Percentiles rank a stretch among this genome's conserved stretches.
phyloP scores from a whole-genome alignment of 2,888 invertebrate genomes.

The Hydroisotoma schaefferi region DNA sequence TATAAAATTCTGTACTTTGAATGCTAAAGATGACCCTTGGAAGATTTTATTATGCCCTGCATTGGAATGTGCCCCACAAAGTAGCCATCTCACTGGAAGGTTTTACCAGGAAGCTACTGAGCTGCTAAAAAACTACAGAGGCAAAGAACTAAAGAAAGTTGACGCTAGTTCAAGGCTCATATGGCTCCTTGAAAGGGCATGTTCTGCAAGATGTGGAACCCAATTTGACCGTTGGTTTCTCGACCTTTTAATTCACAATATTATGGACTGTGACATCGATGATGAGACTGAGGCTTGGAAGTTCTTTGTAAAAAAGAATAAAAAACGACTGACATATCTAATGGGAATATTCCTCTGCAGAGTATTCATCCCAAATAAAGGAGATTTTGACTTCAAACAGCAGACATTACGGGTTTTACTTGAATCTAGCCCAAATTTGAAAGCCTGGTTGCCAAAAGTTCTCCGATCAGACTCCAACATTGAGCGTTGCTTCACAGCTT shows the following conservation, averaged over 20 bases:
- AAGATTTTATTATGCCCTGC: constrained; percentile 42
- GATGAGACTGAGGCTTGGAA: constrained; percentile 44
- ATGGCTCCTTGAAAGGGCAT: constrained; percentile 42
- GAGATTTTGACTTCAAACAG: constrained; percentile 41
- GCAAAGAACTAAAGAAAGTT: constrained; percentile 34
- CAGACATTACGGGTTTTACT: constrained; percentile 34
- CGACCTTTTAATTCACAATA: constrained; percentile 39
- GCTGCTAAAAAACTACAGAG: constrained; percentile 30
- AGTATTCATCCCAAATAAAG: constrained; percentile 37
- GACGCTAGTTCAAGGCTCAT: constrained; percentile 37
- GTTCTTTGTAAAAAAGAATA: constrained; percentile 44
- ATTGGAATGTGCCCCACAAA: constrained; percentile 42
- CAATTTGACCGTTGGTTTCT: constrained; percentile 47
- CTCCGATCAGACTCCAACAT: constrained; percentile 39
- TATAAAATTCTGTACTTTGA: constrained; percentile 39
- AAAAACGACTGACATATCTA: constrained; percentile 39
- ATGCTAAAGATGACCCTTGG: constrained; percentile 44
- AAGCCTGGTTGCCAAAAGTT: constrained; percentile 45
- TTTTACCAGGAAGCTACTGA: constrained; percentile 42
- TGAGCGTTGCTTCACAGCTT: constrained; percentile 46
- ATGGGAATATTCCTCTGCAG: constrained; percentile 43
- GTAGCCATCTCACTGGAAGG: constrained; percentile 34
- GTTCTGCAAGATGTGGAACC: constrained; percentile 34
- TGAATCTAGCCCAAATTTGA: constrained; percentile 30
- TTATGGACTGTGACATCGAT: constrained; percentile 41